These are phyloP conservation scores for Artibeus jamaicensis DNA, from an alignment of 2,797 vertebrate species.

Conservation along the genomic window DNA sequence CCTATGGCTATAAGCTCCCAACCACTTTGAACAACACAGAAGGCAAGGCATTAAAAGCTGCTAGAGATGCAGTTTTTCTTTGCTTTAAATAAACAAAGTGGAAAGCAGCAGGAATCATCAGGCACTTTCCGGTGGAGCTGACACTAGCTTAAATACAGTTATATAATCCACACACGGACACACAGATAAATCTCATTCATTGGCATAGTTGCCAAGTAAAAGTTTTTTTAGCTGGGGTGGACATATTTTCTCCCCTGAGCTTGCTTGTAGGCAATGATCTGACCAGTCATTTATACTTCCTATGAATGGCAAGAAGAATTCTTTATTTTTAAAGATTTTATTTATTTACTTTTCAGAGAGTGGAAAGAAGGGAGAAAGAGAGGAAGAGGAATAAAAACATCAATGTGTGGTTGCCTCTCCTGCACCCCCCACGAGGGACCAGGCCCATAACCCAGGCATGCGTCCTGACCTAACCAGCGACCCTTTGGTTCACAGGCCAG, in stretches of 20 bases:
- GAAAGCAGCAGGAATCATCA: conserved; percentile 1
- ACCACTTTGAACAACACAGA: conserved; percentile 32
- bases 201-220: conserved; percentile 25
- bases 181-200: conserved; percentile 31
- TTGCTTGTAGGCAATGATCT: conserved; percentile 12
- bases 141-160: conserved; percentile 27
- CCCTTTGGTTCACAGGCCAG: too few species aligned
- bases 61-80: conserved; percentile 13
- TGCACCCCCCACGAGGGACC: too few species aligned
- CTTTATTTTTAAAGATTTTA: not conserved
- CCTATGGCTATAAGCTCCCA: not conserved
- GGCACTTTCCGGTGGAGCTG: conserved; percentile 46
- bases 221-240: conserved; percentile 25
- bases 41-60: conserved; percentile 45
- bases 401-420: too few species aligned
- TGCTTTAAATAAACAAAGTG: conserved; percentile 45
- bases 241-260: conserved; percentile 5
- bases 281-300: not conserved
- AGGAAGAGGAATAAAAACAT: too few species aligned
- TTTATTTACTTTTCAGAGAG: too few species aligned
- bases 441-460: too few species aligned
- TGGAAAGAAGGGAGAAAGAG: too few species aligned
- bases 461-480: too few species aligned
- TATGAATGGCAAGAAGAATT: not conserved
- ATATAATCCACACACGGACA: conserved; percentile 38